Evolutionary conservation across 1,140 invertebrate species (phyloP), one percentile per base, ranked within the genome.

Genomic region (Orchesella cincta): DNA sequence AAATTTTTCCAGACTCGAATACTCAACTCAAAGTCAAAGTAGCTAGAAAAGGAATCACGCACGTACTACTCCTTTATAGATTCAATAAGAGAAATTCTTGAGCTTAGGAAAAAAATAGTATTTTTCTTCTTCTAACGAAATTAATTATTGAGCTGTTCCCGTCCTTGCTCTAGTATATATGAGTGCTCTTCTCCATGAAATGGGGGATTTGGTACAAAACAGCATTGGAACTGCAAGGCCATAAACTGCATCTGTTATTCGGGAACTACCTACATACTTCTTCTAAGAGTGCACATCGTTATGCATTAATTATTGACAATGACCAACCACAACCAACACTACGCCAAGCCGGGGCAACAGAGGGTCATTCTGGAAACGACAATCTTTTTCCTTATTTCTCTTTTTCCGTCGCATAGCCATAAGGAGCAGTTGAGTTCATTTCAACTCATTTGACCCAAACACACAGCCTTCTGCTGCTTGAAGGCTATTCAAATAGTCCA

Each of bases 281-380:
- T 46, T 46, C 39, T n/a, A 46, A 46, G 5, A 46, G 18, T 46
- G 39, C 39, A 46, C 39, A 46, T 46, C 18, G 39, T 46, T 8
- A 23, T 57, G 39, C 39, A 57, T 57, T 57, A 57, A 57, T 57
- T 57, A 57, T n/a, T 57, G 54, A 57, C 54, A 57, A 57, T 57
- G 54, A 57, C 54, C 54, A 57, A 57, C 54, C 54, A 23, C 54
- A 57, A 57, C 54, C 26, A 18, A 8, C 26, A 57, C 12, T 57
- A 57, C 54, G 23, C 54, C 8, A 57, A 8, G 26, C 23, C 54
- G 12, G 8, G 5, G 14, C 54, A 57, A 57, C 54, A 57, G 3
- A 57, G 8, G 3, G 3, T 26, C n/a, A 23, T 57, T 57, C n/a
- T n/a, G n/a, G n/a, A n/a, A n/a, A n/a, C n/a, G n/a, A n/a, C n/a